phyloP scores from a whole-genome alignment of 2,888 invertebrate species.

The Metalampra italica region DNA sequence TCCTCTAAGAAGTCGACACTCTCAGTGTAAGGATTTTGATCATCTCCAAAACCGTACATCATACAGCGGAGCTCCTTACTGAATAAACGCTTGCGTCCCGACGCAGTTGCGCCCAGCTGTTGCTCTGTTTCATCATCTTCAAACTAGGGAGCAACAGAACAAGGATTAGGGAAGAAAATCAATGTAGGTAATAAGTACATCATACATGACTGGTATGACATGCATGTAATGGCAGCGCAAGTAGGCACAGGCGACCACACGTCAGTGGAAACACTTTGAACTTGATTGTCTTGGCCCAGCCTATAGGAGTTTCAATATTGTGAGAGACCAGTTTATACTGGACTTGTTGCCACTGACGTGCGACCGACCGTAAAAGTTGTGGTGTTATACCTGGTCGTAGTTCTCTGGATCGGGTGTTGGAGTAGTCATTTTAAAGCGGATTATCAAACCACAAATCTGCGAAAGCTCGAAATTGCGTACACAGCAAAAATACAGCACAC shows the following conservation, averaged over 20 bases:
- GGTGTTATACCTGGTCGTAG: constrained; percentile 57
- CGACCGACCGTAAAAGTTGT: no score
- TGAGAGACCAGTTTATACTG: no score
- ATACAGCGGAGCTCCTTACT: constrained; percentile 96
- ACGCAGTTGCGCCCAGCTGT: constrained; percentile 82
- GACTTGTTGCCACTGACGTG: no score
- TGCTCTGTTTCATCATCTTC: constrained; percentile 86
- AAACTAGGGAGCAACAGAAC: constrained; percentile 33
- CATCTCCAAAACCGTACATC: constrained; percentile 99
- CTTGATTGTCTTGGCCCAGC: no score
- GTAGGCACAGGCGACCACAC: no score
- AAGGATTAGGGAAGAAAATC: constrained; percentile 11
- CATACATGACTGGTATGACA: no score
- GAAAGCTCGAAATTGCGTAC: neutral
- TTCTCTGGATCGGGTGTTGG: constrained; percentile 59
- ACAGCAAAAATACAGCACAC: no score
- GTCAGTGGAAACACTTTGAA: no score
- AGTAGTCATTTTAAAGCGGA: constrained; percentile 39
- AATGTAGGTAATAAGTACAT: neutral
- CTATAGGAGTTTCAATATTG: no score
- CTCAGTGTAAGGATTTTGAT: constrained; percentile 99
- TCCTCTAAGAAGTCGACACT: constrained; percentile 98
- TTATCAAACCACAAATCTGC: neutral
- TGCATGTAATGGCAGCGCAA: no score
- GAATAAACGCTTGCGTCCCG: constrained; percentile 90